phyloP scores from a whole-genome alignment of 2,888 invertebrate species.

The Reticulitermes lucifugus region DNA sequence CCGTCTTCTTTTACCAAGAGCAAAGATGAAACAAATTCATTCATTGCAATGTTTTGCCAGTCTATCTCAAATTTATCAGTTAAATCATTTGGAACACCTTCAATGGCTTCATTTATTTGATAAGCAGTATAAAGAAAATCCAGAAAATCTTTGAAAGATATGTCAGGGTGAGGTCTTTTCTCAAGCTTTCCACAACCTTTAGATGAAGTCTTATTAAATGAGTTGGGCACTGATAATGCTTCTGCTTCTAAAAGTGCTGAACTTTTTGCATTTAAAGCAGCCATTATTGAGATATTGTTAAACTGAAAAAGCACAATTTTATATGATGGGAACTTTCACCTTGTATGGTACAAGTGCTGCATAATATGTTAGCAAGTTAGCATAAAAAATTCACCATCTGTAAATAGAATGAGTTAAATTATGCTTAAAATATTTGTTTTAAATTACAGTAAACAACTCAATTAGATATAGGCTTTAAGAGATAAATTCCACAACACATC shows the following conservation, averaged over 20 bases:
- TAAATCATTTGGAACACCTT: conserved; percentile 50
- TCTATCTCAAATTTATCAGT: conserved; percentile 55
- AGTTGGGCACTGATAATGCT: not conserved
- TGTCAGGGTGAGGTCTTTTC: conserved; percentile 65
- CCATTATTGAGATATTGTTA: not conserved
- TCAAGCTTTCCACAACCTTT: conserved; percentile 20
- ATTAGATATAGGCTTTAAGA: no score
- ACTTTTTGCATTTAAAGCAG: conserved; percentile 10
- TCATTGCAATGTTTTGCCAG: conserved; percentile 55
- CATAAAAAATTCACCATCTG: conserved; percentile 19
- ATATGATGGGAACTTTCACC: not conserved
- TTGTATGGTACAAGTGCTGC: not conserved
- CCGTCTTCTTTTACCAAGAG: conserved; percentile 27
- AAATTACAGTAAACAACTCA: not conserved
- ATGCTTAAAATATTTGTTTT: not conserved
- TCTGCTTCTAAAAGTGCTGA: not conserved
- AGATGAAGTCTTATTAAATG: not conserved
- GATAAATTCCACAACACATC: no score
- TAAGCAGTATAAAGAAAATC: conserved; percentile 80
- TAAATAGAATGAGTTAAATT: not conserved
- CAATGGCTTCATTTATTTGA: conserved; percentile 66
- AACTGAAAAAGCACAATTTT: not conserved
- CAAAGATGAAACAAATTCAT: conserved; percentile 52
- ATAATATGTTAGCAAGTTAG: not conserved
- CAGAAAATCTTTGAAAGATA: conserved; percentile 77